phyloP scores from a whole-genome alignment of 2,888 invertebrate genomes.

The Mesorhabditis sp. region DNA sequence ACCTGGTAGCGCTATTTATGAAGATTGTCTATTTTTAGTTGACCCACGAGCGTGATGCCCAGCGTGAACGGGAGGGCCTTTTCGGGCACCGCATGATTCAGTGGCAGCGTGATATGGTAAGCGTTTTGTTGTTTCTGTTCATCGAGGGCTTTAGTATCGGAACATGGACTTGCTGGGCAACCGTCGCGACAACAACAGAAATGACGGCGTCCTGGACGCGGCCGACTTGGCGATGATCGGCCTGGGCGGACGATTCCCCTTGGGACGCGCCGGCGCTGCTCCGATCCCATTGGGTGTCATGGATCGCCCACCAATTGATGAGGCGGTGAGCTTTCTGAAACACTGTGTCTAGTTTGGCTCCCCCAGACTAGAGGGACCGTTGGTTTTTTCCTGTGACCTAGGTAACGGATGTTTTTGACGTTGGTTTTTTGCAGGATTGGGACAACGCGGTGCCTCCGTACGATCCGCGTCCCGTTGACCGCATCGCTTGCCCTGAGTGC shows the following conservation, averaged over 20 bases:
- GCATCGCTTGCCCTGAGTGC: constrained; percentile 35
- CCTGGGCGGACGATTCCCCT: neutral
- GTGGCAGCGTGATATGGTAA: neutral
- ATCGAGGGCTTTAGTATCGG: neutral
- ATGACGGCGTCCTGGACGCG: neutral
- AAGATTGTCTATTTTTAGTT: too few species aligned
- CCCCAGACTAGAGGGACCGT: too few species aligned
- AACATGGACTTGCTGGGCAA: neutral
- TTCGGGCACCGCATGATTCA: neutral
- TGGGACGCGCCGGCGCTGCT: neutral
- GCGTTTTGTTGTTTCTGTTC: neutral
- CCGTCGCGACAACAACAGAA: neutral
- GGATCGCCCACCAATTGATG: neutral
- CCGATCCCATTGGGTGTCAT: neutral
- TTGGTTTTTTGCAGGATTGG: too few species aligned
- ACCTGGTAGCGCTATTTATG: constrained; percentile 14
- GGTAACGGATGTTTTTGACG: too few species aligned
- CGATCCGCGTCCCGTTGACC: neutral
- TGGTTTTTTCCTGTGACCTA: too few species aligned
- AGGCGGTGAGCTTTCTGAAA: neutral
- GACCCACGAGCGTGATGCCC: too few species aligned
- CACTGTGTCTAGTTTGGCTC: too few species aligned
- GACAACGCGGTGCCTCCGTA: too few species aligned
- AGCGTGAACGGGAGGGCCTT: neutral
- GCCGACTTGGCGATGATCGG: neutral